Evolutionary conservation across 37 sponge, comb jelly and placozoan species (phyloP).

Genomic region (Lycopodina hypogea): DNA sequence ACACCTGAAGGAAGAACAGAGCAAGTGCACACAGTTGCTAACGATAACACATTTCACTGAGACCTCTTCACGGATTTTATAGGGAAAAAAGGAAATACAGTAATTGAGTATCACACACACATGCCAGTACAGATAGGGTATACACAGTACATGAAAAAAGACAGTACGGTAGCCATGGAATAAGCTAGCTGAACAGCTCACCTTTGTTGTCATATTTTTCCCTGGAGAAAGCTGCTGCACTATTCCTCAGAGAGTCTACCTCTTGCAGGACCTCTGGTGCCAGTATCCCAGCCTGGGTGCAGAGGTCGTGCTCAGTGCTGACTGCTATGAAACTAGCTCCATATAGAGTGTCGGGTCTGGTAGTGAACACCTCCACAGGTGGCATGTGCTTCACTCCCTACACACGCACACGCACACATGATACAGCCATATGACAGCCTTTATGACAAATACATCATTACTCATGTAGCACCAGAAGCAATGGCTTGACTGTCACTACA

Average conservation of each 20-base stretch:
- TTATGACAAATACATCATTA: no score
- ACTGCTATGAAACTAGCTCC: conserved; percentile 68
- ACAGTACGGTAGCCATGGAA: no score
- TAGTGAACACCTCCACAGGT: conserved; percentile 61
- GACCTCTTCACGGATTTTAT: background rate
- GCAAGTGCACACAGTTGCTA: background rate
- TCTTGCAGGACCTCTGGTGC: background rate
- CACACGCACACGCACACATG: no score
- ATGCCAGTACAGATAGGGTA: no score
- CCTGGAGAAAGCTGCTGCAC: background rate
- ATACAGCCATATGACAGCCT: no score
- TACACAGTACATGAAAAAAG: no score
- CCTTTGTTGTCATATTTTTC: no score
- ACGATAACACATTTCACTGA: background rate
- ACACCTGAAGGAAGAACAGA: conserved; percentile 28
- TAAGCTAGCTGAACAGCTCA: no score
- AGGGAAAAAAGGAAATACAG: background rate
- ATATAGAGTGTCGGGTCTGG: conserved; percentile 59
- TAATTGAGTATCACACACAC: no score
- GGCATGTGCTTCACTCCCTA: background rate
- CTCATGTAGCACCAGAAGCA: no score
- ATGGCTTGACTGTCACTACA: background rate
- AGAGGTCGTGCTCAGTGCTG: conserved; percentile 50
- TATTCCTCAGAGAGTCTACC: background rate
- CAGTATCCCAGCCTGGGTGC: no score